These are phyloP conservation scores for Holothuria leucospilota DNA, from an alignment of 53 echinoderm and acorn worm genomes.

Conservation along the genomic window DNA sequence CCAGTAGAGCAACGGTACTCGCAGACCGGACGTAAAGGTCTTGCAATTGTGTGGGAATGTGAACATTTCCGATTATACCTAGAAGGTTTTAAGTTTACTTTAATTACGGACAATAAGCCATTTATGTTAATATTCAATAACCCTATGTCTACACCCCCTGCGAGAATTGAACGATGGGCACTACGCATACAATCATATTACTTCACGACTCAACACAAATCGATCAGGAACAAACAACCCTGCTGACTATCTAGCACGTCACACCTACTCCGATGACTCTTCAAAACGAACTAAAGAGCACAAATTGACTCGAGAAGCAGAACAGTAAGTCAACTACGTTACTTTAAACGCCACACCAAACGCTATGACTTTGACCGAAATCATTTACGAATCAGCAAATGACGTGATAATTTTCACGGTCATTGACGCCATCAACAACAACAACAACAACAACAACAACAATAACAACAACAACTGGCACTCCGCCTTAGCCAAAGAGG, in stretches of 20 bases:
- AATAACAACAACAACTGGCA: slow-evolving; percentile 1
- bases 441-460: too few species aligned
- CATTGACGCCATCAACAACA: slow-evolving; percentile 2
- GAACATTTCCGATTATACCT: slow-evolving; percentile 72
- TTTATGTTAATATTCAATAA: slow-evolving; percentile 67
- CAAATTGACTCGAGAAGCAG: too few species aligned
- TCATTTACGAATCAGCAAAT: background rate
- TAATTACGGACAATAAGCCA: slow-evolving; percentile 73
- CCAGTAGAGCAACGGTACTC: slow-evolving; percentile 73
- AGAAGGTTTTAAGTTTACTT: too few species aligned
- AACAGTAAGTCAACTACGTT: slow-evolving; percentile 61
- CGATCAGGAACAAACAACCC: too few species aligned
- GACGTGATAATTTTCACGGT: too few species aligned
- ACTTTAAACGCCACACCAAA: too few species aligned
- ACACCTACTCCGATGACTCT: too few species aligned
- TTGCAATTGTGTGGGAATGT: slow-evolving; percentile 61
- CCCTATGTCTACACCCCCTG: slow-evolving; percentile 62
- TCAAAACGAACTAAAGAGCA: too few species aligned
- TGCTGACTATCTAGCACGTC: slow-evolving; percentile 40
- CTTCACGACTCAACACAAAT: too few species aligned
- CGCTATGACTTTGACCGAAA: slow-evolving; percentile 43
- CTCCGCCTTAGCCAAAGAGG: background rate
- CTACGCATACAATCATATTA: too few species aligned
- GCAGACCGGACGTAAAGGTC: too few species aligned
- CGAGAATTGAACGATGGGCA: slow-evolving; percentile 65